Conservation (phyloP, 2,113 vertebrate species). For the Semnornis frantzii region DNA sequence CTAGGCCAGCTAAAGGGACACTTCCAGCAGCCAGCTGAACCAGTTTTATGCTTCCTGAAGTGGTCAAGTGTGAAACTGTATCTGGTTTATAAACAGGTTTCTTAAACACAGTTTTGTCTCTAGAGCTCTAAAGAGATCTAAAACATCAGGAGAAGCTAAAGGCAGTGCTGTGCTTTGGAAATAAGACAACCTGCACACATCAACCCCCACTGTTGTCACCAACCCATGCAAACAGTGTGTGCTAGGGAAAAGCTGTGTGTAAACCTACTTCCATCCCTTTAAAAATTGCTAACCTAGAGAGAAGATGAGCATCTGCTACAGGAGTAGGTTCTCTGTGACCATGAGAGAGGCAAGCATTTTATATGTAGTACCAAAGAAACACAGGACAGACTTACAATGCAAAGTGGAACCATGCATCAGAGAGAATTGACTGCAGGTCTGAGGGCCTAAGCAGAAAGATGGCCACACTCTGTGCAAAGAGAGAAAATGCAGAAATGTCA, state of each 20-base stretch:
- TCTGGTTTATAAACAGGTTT: not conserved
- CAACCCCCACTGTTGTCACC: not conserved
- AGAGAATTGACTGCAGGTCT: constrained; percentile 80
- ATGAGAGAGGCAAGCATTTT: not conserved
- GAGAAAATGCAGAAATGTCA: not conserved
- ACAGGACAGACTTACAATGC: constrained; percentile 76
- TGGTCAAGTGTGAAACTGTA: not conserved
- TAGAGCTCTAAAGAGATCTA: not conserved
- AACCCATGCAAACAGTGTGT: not conserved
- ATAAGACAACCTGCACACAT: not conserved
- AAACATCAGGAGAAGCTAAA: not conserved
- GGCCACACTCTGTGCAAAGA: constrained; percentile 73
- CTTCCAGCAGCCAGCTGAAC: not conserved
- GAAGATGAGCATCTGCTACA: not conserved
- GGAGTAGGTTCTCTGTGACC: not conserved
- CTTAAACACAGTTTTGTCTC: not conserved
- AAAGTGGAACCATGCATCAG: constrained; percentile 83
- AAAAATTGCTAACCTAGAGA: not conserved
- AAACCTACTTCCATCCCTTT: not conserved
- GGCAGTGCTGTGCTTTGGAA: not conserved
- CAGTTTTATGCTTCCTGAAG: not conserved
- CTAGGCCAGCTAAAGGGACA: not conserved
- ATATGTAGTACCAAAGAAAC: not conserved
- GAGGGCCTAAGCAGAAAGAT: constrained; percentile 81
- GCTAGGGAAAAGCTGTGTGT: not conserved